Evolutionary conservation across 64 coral and sea anemone species (phyloP).

Genomic region (Porites australiensis): DNA sequence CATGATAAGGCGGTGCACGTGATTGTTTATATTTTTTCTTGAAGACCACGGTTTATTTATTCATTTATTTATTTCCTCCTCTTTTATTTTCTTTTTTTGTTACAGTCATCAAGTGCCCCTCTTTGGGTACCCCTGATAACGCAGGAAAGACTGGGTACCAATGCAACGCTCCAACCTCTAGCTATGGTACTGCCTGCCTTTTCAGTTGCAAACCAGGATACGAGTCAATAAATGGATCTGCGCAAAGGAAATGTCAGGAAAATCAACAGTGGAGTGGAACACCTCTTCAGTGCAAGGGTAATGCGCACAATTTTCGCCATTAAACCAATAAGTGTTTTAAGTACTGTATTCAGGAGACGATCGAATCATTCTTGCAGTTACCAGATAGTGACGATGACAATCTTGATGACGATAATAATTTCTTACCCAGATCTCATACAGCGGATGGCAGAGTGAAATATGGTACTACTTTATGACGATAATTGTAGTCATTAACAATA

Average conservation of each 20-base stretch:
- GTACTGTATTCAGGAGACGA: too few relatives aligned
- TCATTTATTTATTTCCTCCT: background rate
- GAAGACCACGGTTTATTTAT: too few relatives aligned
- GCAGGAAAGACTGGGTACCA: constrained; percentile 9
- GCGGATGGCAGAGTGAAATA: too few relatives aligned
- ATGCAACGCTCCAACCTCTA: constrained; percentile 17
- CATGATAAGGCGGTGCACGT: too few relatives aligned
- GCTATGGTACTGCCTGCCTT: constrained; percentile 33
- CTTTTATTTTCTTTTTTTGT: background rate
- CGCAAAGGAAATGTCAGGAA: constrained; percentile 38
- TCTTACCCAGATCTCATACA: too few relatives aligned
- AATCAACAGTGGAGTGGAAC: constrained; percentile 45
- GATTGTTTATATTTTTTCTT: too few relatives aligned
- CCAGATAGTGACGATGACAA: too few relatives aligned
- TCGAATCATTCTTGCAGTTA: too few relatives aligned
- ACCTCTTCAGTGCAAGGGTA: constrained; percentile 46
- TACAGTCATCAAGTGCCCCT: constrained; percentile 32
- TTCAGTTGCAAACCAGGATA: constrained; percentile 58
- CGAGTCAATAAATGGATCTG: constrained; percentile 8
- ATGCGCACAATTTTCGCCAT: background rate
- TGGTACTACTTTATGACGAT: too few relatives aligned
- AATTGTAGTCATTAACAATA: too few relatives aligned
- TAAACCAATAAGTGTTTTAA: too few relatives aligned
- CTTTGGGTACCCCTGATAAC: constrained; percentile 6
- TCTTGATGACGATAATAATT: too few relatives aligned